Base-by-base conservation (phyloP, 2,888 invertebrate genomes). In the Dryobota labecula region DNA sequence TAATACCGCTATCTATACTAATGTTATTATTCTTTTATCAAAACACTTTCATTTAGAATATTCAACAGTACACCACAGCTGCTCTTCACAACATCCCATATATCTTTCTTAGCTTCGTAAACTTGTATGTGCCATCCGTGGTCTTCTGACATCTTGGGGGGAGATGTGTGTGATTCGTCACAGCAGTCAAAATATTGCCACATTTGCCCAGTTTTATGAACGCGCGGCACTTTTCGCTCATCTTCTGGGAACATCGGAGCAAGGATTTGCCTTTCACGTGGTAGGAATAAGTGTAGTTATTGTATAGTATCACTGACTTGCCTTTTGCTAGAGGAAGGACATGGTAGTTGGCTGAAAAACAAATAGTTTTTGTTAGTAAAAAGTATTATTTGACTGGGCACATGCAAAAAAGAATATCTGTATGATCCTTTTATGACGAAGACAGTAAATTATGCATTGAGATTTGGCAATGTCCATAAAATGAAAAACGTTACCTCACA, bases 221-320 rank as follows among this genome's bases (percentile, higher is more conserved):
- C 2, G 87, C 87, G 6, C 67, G 75, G 43, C 87, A 87, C 1
- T 69, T 62, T 18, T 78, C 68, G 1, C 71, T 78, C 7, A 53
- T 45, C 64, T 82, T 80, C n/a, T 68, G 78, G 0, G 80, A 82
- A 62, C 80, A 80, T 36, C 81, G 54, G 9, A 80, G 70, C 18
- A 72, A 27, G 5, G 63, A 67, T 38, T 67, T 78, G 0, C 78
- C 74, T 47, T 65, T 77, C 6, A 82, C 72, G 33, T 82, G 72
- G 24, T 63, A 71, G 0, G 80, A 80, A 24, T 70, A 80, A 0
- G 74, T 80, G 41, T 78, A 82, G 54, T 74, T 73, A 4, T 73
- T 54, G 41, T 70, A 80, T 5, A 69, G 36, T 30, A 80, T 65
- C 9, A 80, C 82, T 11, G 74, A 65, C 6, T 68, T 80, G 8